Evolutionary conservation across 2,888 invertebrate species (phyloP), one percentile per base, ranked within the genome.

Genomic region (Diadromus collaris): DNA sequence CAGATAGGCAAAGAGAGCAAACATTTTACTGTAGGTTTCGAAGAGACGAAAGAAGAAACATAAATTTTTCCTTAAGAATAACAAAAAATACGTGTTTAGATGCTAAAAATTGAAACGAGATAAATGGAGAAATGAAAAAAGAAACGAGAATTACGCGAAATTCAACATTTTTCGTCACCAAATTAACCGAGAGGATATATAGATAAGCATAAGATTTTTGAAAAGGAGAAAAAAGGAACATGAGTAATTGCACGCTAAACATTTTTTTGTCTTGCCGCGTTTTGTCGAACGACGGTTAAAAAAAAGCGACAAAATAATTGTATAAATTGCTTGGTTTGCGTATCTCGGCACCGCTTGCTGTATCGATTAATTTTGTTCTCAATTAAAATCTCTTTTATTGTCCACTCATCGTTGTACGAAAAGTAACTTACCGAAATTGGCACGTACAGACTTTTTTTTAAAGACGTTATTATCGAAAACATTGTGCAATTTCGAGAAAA

Each of bases 21-120:
- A 63, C 67, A 73, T 73, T 73, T 69, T 61, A 65, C 68, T 78
- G 77, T 78, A 69, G 61, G 68, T 78, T 73, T 73, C 68, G 44
- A 69, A 61, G 64, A 72, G 86, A 88, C 87, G 24, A 86, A 85
- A 82, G 78, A 73, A 79, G 84, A 83, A 82, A 78, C 81, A 63
- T 46, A 51, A 68, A 56, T 60, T 79, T 70, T 70, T 63, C 64
- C 56, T 72, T 72, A 71, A 76, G 72, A 79, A 81, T 81, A 61
- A 78, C 77, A 82, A 78, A 84, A 82, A 73, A 64, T 76, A 76
- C 81, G 82, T 82, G 83, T 85, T 84, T 85, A 83, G 80, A 82
- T 84, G 81, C 79, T 83, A 81, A 81, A 81, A 27, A 69, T 64
- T 32, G 72, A 79, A 70, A 79, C 64, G 51, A 69, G 51, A 73